Evolutionary conservation across 2,797 vertebrate species (phyloP).

Genomic region (Enteromius fasciolatus): DNA sequence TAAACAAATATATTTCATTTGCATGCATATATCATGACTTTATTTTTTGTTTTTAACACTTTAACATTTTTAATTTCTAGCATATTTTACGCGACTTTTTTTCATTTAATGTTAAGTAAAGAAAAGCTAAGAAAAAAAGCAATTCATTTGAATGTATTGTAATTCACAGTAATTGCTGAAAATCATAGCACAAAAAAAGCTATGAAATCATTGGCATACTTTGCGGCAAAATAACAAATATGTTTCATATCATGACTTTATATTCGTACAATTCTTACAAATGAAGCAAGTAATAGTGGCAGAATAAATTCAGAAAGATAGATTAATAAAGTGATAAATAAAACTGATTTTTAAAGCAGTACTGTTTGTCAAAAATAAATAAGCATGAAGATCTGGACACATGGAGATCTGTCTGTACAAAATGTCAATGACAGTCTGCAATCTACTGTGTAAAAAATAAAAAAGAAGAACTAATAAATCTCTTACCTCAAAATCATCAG

Average conservation of each 20-base stretch:
- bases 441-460: background rate
- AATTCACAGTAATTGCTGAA: background rate
- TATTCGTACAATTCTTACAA: background rate
- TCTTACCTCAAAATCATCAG: constrained; percentile 80
- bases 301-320: background rate
- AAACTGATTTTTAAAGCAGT: background rate
- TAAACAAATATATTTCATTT: background rate
- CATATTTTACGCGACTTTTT: background rate
- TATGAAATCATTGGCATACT: background rate
- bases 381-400: background rate
- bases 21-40: background rate
- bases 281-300: background rate
- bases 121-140: background rate
- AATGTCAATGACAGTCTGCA: background rate
- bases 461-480: constrained; percentile 1
- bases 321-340: background rate
- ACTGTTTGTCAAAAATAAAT: background rate
- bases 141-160: background rate
- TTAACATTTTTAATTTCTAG: background rate
- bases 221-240: background rate
- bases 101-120: background rate
- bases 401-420: background rate
- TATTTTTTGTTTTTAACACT: background rate
- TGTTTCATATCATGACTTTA: background rate
- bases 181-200: background rate